Base-by-base conservation (phyloP, 2,797 vertebrate genomes). In the Kryptolebias ocellatus region DNA sequence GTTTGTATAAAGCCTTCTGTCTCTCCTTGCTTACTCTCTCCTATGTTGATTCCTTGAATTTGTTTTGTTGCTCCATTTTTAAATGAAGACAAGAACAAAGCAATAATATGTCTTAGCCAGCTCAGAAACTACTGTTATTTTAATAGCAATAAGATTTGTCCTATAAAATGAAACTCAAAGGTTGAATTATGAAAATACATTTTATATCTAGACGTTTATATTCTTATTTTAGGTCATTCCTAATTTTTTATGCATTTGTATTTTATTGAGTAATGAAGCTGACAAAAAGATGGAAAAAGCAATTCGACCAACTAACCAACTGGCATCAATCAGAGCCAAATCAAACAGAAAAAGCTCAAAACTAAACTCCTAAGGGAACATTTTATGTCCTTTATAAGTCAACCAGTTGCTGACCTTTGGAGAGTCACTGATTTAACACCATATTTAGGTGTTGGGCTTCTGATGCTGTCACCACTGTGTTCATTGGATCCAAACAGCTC, bases 1-100 rank as follows among this genome's bases (percentile, higher is more conserved):
- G 61, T 54, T 5, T 44, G 3, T 55, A 15, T 51, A 20, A 51
- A 59, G 39, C 37, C 58, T 34, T 69, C 5, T 39, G 37, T 31
- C 28, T 42, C 44, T 47, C 11, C 12, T 24, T 17, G 20, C 47
- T 16, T 20, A 14, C 42, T 37, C 52, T 27, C 5, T 37, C 16
- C 37, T 39, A 4, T 29, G 2, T 17, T 16, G 37, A 16, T 51
- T 45, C 27, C 18, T 18, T 31, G 17, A 12, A 31, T 58, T 34
- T 56, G 1, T n/a, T 6, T 17, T 53, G 3, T 42, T 4, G 27
- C 39, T 14, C 9, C 20, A 28, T 37, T 49, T 49, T 46, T 37
- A 17, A 24, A 55, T n/a, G 3, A 20, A 10, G 10, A 34, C 3
- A 1, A 42, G 4, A 51, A 16, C 17, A 9, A 53, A 27, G 15